Conservation (phyloP, 2,888 invertebrate species). For the Tachina fera region DNA sequence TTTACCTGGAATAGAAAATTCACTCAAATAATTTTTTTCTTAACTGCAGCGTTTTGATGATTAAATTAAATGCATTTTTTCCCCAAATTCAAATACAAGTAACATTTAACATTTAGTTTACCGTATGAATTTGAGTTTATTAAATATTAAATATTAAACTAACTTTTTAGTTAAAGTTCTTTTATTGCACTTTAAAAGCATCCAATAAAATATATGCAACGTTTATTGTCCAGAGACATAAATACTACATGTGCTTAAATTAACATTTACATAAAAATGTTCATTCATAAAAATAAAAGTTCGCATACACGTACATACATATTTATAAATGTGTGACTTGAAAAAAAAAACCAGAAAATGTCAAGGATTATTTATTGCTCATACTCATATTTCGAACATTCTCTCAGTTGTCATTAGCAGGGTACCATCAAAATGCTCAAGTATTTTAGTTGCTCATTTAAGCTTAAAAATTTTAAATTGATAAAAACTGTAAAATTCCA, state of each 20-base stretch:
- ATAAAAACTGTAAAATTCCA: no score
- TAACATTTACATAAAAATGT: conserved; percentile 26
- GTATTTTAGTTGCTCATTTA: not conserved
- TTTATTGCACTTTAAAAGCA: conserved; percentile 1
- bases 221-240: conserved; percentile 35
- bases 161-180: not conserved
- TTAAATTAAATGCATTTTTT: not conserved
- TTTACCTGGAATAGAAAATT: no score
- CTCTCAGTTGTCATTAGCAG: not conserved
- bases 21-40: no score
- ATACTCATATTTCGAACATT: not conserved
- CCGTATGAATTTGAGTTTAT: not conserved
- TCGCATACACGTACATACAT: not conserved
- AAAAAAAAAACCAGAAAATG: not conserved
- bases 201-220: conserved; percentile 17
- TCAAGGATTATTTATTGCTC: conserved; percentile 27
- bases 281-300: conserved; percentile 8
- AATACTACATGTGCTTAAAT: conserved; percentile 1
- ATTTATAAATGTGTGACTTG: not conserved
- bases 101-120: not conserved
- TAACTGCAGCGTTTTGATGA: not conserved
- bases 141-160: conserved; percentile 24
- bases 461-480: not conserved
- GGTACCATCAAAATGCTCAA: not conserved
- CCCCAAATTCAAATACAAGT: not conserved